phyloP scores from a whole-genome alignment of 2,113 vertebrate genomes.

The Cinclus cinclus region DNA sequence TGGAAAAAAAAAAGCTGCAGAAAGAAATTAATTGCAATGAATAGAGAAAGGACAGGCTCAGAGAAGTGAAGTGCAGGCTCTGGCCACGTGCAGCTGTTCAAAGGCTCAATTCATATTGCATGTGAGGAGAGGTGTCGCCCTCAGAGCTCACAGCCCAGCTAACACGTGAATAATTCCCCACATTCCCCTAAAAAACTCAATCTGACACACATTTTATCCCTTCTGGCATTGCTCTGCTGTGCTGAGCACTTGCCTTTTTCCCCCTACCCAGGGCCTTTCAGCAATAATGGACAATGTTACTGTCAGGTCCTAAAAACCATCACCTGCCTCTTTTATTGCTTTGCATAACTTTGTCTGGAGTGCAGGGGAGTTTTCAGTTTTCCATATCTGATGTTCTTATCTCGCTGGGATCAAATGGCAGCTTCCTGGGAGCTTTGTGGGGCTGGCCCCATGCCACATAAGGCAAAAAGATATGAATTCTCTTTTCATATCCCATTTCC shows the following conservation, averaged over 20 bases:
- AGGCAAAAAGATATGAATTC: background rate
- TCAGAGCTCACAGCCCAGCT: background rate
- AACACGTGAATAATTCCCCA: slow-evolving; percentile 30
- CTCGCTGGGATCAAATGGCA: background rate
- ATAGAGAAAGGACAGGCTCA: background rate
- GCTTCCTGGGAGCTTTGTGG: slow-evolving; percentile 39
- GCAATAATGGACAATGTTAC: slow-evolving; percentile 47
- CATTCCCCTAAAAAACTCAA: slow-evolving; percentile 32
- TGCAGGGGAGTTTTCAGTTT: slow-evolving; percentile 13
- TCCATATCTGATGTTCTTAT: slow-evolving; percentile 40
- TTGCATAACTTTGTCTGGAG: slow-evolving; percentile 27
- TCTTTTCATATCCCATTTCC: background rate
- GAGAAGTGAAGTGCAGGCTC: background rate
- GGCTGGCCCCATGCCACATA: background rate
- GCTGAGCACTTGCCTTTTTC: slow-evolving; percentile 49
- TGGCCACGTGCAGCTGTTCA: slow-evolving; percentile 32
- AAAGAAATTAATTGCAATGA: background rate
- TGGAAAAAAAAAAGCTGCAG: background rate
- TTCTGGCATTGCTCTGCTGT: slow-evolving; percentile 36
- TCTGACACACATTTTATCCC: slow-evolving; percentile 27
- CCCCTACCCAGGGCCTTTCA: background rate
- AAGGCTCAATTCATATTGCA: background rate
- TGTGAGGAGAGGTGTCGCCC: slow-evolving; percentile 38
- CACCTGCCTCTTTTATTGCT: slow-evolving; percentile 58
- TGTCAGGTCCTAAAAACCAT: slow-evolving; percentile 54